phyloP scores from a whole-genome alignment of 2,113 vertebrate genomes.

The Centropus bengalensis region DNA sequence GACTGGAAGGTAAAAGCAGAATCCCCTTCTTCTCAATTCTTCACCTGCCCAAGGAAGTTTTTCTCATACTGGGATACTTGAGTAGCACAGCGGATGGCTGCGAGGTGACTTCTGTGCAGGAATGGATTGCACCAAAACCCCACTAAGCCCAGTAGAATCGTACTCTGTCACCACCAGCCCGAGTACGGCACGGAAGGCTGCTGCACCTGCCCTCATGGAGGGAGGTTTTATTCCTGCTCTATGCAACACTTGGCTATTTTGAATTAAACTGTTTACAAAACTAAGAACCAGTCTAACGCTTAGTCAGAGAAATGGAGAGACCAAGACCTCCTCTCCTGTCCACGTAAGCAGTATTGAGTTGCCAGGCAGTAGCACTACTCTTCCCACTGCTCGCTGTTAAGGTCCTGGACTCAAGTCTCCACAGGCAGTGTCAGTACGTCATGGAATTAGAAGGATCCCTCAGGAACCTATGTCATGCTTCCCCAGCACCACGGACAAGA shows the following conservation, averaged over 20 bases:
- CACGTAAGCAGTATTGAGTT: neutral
- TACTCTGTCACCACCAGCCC: neutral
- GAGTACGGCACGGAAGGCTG: neutral
- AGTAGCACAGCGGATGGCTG: neutral
- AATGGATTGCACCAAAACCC: neutral
- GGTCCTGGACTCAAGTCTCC: neutral
- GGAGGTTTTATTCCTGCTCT: neutral
- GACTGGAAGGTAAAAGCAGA: neutral
- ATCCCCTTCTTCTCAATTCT: neutral
- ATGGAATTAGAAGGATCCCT: accelerated
- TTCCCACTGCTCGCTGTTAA: neutral
- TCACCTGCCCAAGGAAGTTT: neutral
- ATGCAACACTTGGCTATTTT: neutral
- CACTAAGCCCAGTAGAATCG: neutral
- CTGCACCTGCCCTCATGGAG: neutral
- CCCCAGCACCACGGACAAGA: accelerated
- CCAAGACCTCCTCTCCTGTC: too few species aligned
- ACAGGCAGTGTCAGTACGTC: accelerated
- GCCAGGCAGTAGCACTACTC: neutral
- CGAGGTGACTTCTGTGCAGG: neutral
- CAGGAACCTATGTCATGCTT: neutral
- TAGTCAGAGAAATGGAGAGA: neutral
- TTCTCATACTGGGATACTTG: neutral
- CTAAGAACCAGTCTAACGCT: neutral
- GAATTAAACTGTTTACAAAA: neutral